phyloP scores from a whole-genome alignment of 2,888 invertebrate genomes.

The Hypolimnas misippus region DNA sequence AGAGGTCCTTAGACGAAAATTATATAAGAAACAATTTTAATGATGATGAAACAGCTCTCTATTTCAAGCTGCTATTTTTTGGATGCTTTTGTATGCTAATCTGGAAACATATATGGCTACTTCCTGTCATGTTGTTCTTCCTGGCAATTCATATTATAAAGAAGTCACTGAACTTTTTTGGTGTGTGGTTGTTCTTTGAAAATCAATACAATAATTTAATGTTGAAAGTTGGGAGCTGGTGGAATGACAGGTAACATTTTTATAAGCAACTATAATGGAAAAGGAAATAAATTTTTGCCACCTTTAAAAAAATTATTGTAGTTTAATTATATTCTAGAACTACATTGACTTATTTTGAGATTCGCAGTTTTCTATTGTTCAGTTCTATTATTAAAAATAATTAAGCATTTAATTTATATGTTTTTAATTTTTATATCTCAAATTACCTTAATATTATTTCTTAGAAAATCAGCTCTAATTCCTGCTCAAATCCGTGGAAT shows the following conservation, averaged over 20 bases:
- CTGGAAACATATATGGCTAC: conserved; percentile 93
- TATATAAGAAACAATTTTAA: conserved; percentile 73
- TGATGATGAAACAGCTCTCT: conserved; percentile 86
- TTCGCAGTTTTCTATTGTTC: too few species aligned
- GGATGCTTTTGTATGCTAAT: conserved; percentile 92
- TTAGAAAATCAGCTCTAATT: conserved; percentile 86
- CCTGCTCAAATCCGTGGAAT: conserved; percentile 92
- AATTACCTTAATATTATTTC: too few species aligned
- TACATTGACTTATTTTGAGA: too few species aligned
- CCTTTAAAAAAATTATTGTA: too few species aligned
- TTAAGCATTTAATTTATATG: too few species aligned
- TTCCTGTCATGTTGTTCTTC: conserved; percentile 91
- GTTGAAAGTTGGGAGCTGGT: conserved; percentile 83
- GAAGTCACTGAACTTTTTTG: conserved; percentile 77
- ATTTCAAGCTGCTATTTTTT: conserved; percentile 91
- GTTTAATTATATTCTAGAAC: too few species aligned
- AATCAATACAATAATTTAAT: conserved; percentile 70
- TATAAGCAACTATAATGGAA: neutral
- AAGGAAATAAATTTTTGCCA: neutral
- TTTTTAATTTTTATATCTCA: too few species aligned
- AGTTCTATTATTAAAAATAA: too few species aligned
- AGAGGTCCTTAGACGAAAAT: conserved; percentile 72
- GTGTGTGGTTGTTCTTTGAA: conserved; percentile 78
- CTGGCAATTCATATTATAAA: conserved; percentile 87
- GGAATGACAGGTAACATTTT: conserved; percentile 80